phyloP scores from a whole-genome alignment of 2,888 invertebrate genomes.

The Microctonus aethiopoides region DNA sequence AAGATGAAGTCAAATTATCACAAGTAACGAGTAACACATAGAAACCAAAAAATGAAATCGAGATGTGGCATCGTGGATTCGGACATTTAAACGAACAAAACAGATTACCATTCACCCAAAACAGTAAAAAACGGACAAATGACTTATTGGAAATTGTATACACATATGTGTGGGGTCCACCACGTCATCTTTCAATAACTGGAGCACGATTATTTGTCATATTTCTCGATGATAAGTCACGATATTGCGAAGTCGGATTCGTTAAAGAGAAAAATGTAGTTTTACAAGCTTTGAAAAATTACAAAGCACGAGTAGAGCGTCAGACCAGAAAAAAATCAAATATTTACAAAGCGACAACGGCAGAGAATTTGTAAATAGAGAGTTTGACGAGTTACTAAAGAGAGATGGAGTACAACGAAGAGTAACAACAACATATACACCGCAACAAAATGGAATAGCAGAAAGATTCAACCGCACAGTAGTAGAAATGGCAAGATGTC shows the following conservation, averaged over 20 bases:
- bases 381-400: constrained; percentile 39
- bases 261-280: constrained; percentile 25
- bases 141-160: no score
- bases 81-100: no score
- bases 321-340: constrained; percentile 22
- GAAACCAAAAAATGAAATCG: no score
- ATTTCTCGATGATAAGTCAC: neutral
- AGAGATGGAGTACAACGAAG: constrained; percentile 47
- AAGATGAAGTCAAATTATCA: no score
- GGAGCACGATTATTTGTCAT: neutral
- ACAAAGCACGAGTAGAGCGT: neutral
- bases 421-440: constrained; percentile 46
- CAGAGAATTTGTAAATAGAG: constrained; percentile 12
- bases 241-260: neutral
- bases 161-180: no score
- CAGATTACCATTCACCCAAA: no score
- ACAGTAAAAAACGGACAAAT: no score
- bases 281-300: constrained; percentile 1
- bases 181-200: no score
- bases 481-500: constrained; percentile 42
- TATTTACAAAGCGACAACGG: constrained; percentile 28
- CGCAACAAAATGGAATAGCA: constrained; percentile 54
- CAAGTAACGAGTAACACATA: no score
- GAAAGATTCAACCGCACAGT: constrained; percentile 47
- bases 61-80: no score